These are phyloP conservation scores for Gobionotothen gibberifrons DNA, from an alignment of 2,797 vertebrate genomes.

Conservation along the genomic window DNA sequence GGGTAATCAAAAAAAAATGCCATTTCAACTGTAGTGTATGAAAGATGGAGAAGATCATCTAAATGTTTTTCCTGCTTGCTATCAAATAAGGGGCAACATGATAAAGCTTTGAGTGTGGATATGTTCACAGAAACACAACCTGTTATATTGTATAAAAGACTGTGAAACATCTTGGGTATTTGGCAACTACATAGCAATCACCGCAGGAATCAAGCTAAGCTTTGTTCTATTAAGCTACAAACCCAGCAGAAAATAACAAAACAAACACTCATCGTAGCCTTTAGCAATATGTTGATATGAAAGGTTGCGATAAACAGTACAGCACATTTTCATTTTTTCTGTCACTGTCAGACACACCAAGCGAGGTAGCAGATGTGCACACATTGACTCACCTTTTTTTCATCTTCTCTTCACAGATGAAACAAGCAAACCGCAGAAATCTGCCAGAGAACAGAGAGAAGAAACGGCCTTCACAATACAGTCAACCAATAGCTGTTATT, in stretches of 20 bases:
- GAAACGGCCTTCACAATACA: slow-evolving; percentile 41
- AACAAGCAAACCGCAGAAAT: slow-evolving; percentile 43
- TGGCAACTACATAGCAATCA: slow-evolving; percentile 34
- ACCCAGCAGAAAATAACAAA: slow-evolving; percentile 27
- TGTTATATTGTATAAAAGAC: slow-evolving; percentile 11
- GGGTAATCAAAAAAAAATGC: neutral
- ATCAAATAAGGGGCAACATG: neutral
- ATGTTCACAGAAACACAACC: slow-evolving; percentile 12
- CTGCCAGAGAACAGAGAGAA: slow-evolving; percentile 53
- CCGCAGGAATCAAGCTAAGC: slow-evolving; percentile 26
- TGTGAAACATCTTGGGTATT: slow-evolving; percentile 22
- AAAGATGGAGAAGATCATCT: neutral
- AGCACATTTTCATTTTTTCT: slow-evolving; percentile 37
- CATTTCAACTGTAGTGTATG: neutral
- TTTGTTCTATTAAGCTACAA: slow-evolving; percentile 42
- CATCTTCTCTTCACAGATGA: slow-evolving; percentile 51
- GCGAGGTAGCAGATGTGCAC: slow-evolving; percentile 40
- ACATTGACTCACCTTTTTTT: slow-evolving; percentile 26
- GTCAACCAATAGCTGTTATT: slow-evolving; percentile 37
- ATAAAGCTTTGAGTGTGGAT: slow-evolving; percentile 1
- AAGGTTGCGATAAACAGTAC: slow-evolving; percentile 42
- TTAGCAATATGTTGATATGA: slow-evolving; percentile 51
- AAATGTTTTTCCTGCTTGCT: neutral
- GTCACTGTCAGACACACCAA: slow-evolving; percentile 33
- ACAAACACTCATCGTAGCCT: slow-evolving; percentile 21